Evolutionary conservation across 2,113 vertebrate species (phyloP).

Genomic region (Melanerpes aurifrons): DNA sequence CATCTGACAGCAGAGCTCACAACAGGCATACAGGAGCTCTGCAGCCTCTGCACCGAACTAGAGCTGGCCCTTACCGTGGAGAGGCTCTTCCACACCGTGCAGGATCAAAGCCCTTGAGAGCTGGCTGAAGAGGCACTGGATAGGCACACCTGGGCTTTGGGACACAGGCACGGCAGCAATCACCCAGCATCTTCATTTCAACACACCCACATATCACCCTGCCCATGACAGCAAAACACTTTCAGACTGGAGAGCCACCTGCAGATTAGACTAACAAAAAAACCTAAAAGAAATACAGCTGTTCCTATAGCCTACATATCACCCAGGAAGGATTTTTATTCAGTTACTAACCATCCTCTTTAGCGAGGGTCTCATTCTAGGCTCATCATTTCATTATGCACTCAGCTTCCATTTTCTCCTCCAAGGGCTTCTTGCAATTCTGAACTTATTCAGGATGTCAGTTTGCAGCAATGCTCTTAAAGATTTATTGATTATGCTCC

Average conservation of each 20-base stretch:
- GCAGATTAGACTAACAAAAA: too few relatives aligned
- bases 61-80: accelerated
- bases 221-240: accelerated
- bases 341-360: not conserved
- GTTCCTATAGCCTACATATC: not conserved
- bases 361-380: not conserved
- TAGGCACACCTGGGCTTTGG: not conserved
- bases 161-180: not conserved
- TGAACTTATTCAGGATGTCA: not conserved
- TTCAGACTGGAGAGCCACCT: not conserved
- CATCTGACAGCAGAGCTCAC: accelerated
- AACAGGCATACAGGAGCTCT: accelerated
- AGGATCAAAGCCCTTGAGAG: accelerated
- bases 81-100: accelerated
- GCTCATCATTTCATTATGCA: not conserved
- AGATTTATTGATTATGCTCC: not conserved
- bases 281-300: not conserved
- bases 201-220: accelerated
- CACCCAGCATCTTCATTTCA: not conserved
- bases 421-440: not conserved
- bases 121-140: not conserved
- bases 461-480: not conserved
- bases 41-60: not conserved
- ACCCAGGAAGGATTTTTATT: not conserved
- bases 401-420: not conserved